These are phyloP conservation scores for Elanus axillaris DNA, from an alignment of 2,113 vertebrate species.

Conservation along the genomic window DNA sequence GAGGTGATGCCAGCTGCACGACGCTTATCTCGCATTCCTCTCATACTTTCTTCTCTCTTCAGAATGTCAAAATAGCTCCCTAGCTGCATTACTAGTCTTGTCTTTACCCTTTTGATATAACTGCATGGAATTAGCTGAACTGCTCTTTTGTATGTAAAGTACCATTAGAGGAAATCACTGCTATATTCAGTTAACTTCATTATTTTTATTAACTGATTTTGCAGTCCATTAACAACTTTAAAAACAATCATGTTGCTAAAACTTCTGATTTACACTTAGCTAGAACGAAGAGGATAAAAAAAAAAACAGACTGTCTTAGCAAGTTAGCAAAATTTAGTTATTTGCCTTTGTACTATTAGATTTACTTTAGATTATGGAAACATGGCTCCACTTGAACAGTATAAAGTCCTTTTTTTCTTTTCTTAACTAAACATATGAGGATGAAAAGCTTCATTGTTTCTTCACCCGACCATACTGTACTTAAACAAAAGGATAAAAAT, in stretches of 20 bases:
- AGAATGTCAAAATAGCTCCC: constrained; percentile 61
- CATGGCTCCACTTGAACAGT: background rate
- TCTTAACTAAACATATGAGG: background rate
- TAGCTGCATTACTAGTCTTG: background rate
- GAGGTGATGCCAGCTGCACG: constrained; percentile 40
- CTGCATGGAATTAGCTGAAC: background rate
- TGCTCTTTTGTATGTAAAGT: background rate
- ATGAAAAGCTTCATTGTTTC: background rate
- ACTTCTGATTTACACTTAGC: background rate
- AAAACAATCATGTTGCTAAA: background rate
- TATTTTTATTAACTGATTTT: background rate
- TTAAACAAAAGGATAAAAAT: background rate
- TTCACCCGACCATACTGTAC: background rate
- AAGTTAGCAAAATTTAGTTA: background rate
- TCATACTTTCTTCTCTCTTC: constrained; percentile 53
- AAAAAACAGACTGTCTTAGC: background rate
- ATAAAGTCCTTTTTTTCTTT: background rate
- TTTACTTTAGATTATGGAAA: background rate
- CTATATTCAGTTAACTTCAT: background rate
- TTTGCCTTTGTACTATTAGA: background rate
- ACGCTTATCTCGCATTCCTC: constrained; percentile 73
- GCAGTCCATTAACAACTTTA: background rate
- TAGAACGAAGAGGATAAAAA: background rate
- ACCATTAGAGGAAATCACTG: background rate
- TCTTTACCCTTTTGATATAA: background rate